Percentiles rank a stretch among this genome's conserved stretches.
Conservation (phyloP, 2,797 vertebrate genomes). For the Pangasius larnaudii region DNA sequence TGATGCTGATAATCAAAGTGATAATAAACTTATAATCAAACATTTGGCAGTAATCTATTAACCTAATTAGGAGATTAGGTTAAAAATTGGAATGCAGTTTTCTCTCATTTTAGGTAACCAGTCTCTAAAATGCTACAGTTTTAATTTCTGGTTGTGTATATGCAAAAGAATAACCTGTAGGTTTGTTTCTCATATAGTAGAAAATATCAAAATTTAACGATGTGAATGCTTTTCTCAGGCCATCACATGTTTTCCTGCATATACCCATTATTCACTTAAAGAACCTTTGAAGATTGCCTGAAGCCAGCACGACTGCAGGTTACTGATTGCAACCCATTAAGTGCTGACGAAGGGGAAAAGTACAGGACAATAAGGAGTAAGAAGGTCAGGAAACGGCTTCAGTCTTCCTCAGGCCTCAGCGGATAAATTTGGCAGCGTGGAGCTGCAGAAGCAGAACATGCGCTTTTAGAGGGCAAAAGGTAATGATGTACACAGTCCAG, state of each 20-base stretch:
- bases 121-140: neutral
- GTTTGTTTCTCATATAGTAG: neutral
- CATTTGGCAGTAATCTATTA: neutral
- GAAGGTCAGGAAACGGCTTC: slow-evolving; percentile 56
- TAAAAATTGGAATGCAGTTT: neutral
- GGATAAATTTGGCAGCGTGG: slow-evolving; percentile 62
- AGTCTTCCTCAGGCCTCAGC: slow-evolving; percentile 62
- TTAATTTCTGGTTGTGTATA: neutral
- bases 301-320: slow-evolving; percentile 13
- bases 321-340: slow-evolving; percentile 43
- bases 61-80: neutral
- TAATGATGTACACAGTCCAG: slow-evolving; percentile 42
- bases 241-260: neutral
- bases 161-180: neutral
- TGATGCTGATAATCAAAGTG: neutral
- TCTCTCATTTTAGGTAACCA: neutral
- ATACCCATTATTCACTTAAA: neutral
- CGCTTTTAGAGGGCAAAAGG: slow-evolving; percentile 34
- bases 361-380: slow-evolving; percentile 63
- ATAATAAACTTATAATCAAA: neutral
- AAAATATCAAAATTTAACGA: neutral
- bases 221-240: neutral
- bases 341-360: slow-evolving; percentile 45
- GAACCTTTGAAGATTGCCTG: neutral
- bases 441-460: slow-evolving; percentile 39